phyloP scores from a whole-genome alignment of 2,797 vertebrate genomes.

The Apogon talboti region DNA sequence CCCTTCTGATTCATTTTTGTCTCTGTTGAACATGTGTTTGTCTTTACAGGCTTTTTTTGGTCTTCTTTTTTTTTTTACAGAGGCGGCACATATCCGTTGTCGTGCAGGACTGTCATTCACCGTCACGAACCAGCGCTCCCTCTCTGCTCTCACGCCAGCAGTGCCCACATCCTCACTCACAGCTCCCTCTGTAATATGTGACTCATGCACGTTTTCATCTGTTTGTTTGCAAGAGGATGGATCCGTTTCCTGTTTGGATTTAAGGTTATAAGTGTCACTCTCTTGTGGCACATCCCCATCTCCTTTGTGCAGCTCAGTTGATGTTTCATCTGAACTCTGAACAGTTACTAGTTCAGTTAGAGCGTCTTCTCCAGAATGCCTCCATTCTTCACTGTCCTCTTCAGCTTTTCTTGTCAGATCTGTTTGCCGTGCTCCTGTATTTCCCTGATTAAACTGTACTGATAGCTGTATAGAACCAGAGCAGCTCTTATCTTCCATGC shows the following conservation, averaged over 20 bases:
- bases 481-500: constrained; percentile 12
- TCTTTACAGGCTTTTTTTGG: constrained; percentile 68
- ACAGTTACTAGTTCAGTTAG: background rate
- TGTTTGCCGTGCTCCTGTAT: constrained; percentile 7
- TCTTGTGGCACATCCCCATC: constrained; percentile 19
- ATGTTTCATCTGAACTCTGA: constrained; percentile 25
- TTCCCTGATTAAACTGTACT: constrained; percentile 11
- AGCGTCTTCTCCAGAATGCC: constrained; percentile 15
- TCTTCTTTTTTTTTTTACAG: constrained; percentile 74
- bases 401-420: constrained; percentile 20
- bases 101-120: constrained; percentile 65
- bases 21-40: background rate
- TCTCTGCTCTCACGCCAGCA: constrained; percentile 60
- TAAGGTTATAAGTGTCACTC: constrained; percentile 13
- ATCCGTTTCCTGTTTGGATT: constrained; percentile 36
- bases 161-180: constrained; percentile 12
- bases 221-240: constrained; percentile 18
- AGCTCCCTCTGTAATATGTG: constrained; percentile 22
- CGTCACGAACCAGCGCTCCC: constrained; percentile 85
- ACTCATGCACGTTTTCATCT: constrained; percentile 18
- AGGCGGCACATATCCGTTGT: constrained; percentile 2
- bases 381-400: background rate
- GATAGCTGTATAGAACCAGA: constrained; percentile 1
- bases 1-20: constrained; percentile 15
- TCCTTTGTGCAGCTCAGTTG: constrained; percentile 11